These are phyloP conservation scores for Hyles vespertilio DNA, from an alignment of 1,140 invertebrate genomes.

Conservation along the genomic window DNA sequence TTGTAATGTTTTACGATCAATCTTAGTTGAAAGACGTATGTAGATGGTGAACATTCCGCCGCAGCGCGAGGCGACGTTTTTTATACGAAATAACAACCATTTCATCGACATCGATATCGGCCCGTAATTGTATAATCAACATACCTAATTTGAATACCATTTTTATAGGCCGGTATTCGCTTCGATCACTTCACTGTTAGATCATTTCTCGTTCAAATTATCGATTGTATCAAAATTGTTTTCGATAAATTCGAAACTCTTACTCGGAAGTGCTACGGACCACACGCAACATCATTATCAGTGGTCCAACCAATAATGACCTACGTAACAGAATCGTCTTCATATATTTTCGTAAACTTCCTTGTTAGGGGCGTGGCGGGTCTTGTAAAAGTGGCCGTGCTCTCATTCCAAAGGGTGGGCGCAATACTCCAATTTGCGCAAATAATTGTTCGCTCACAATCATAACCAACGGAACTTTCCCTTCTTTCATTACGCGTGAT, in stretches of 20 bases:
- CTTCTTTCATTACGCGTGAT: slow-evolving; percentile 23
- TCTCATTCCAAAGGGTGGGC: slow-evolving; percentile 32
- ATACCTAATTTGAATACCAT: slow-evolving; percentile 31
- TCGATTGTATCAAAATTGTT: slow-evolving; percentile 22
- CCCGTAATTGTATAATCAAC: slow-evolving; percentile 25
- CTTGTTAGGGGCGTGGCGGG: slow-evolving; percentile 10
- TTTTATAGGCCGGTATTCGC: slow-evolving; percentile 25
- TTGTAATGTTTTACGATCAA: slow-evolving; percentile 36
- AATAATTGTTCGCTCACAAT: slow-evolving; percentile 22
- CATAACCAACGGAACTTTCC: slow-evolving; percentile 25
- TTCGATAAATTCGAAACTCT: slow-evolving; percentile 31
- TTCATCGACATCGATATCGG: slow-evolving; percentile 29
- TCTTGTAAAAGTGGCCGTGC: slow-evolving; percentile 21
- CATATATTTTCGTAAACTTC: slow-evolving; percentile 11
- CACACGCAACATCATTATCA: slow-evolving; percentile 44
- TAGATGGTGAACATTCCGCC: slow-evolving; percentile 17
- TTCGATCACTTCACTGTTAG: slow-evolving; percentile 9
- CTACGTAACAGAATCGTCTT: slow-evolving; percentile 18
- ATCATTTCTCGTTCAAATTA: background rate
- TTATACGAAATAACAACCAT: slow-evolving; percentile 25
- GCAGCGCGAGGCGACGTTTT: slow-evolving; percentile 17
- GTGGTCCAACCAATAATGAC: slow-evolving; percentile 21
- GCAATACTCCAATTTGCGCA: slow-evolving; percentile 33
- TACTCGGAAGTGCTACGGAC: slow-evolving; percentile 27
- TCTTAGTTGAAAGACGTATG: slow-evolving; percentile 19